Conservation (phyloP, 2,888 invertebrate species). For the Tenthredo scrophulariae region DNA sequence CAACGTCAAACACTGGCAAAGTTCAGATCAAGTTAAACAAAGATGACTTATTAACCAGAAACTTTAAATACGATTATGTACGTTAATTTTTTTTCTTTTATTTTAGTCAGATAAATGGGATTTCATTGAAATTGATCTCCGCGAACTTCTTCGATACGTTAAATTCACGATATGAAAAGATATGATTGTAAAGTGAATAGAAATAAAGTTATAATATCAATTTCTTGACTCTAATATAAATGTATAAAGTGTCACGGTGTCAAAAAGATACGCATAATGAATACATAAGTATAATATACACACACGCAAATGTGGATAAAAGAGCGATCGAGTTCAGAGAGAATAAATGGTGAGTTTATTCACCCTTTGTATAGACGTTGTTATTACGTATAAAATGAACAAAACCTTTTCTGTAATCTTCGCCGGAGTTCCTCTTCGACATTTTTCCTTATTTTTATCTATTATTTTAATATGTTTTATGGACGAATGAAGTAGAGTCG, state of each 20-base stretch:
- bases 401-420: slow-evolving; percentile 76
- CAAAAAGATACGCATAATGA: neutral
- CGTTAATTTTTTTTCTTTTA: neutral
- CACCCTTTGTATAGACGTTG: slow-evolving; percentile 56
- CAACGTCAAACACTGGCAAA: slow-evolving; percentile 89
- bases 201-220: neutral
- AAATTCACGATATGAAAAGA: neutral
- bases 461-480: slow-evolving; percentile 4
- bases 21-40: slow-evolving; percentile 79
- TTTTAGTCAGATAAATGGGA: neutral
- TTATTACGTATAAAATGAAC: slow-evolving; percentile 65
- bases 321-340: neutral
- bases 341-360: slow-evolving; percentile 44
- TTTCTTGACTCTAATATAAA: neutral
- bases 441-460: slow-evolving; percentile 63
- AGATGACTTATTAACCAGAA: slow-evolving; percentile 75
- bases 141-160: neutral
- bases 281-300: neutral
- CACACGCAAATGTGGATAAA: neutral
- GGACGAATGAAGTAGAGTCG: neutral
- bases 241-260: neutral
- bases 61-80: slow-evolving; percentile 50
- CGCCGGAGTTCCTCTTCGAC: slow-evolving; percentile 70
- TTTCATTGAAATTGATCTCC: neutral
- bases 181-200: neutral